phyloP scores from a whole-genome alignment of 1,140 invertebrate genomes.

The Ctenoplectra terminalis region DNA sequence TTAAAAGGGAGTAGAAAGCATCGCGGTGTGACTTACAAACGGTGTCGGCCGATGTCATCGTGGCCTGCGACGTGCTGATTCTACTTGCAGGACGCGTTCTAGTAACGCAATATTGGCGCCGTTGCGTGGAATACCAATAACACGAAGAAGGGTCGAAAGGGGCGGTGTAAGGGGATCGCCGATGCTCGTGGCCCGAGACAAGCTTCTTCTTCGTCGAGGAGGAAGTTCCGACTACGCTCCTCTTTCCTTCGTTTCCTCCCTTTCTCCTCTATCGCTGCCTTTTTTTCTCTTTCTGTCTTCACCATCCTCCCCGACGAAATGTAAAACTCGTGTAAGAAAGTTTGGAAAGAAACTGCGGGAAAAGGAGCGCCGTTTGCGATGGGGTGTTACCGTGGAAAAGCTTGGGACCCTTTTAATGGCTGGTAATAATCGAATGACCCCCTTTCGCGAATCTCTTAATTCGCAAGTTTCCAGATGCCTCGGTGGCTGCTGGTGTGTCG shows the following conservation, averaged over 20 bases:
- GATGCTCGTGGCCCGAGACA: slow-evolving; percentile 44
- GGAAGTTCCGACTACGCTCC: neutral
- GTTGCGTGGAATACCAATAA: slow-evolving; percentile 79
- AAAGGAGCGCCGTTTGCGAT: slow-evolving; percentile 18
- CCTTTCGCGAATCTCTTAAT: slow-evolving; percentile 71
- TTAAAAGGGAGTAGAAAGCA: slow-evolving; percentile 75
- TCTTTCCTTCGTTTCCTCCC: neutral
- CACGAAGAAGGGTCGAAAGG: slow-evolving; percentile 26
- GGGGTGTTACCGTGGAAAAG: neutral
- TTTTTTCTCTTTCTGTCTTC: neutral
- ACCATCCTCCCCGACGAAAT: slow-evolving; percentile 67
- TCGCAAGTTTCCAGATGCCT: slow-evolving; percentile 69
- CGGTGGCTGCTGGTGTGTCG: slow-evolving; percentile 1
- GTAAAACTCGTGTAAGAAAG: slow-evolving; percentile 81
- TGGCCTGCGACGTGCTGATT: slow-evolving; percentile 66
- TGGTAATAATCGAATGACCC: slow-evolving; percentile 76
- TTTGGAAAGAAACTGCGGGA: slow-evolving; percentile 66
- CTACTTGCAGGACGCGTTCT: slow-evolving; percentile 78
- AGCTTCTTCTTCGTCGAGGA: slow-evolving; percentile 21
- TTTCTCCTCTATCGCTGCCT: neutral
- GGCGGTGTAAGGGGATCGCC: neutral
- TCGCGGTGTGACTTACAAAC: slow-evolving; percentile 77
- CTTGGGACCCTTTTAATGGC: slow-evolving; percentile 67
- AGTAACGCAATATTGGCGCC: slow-evolving; percentile 82
- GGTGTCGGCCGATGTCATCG: slow-evolving; percentile 50